These are phyloP conservation scores for Lophura nycthemera DNA, from an alignment of 2,113 vertebrate species.

Conservation along the genomic window DNA sequence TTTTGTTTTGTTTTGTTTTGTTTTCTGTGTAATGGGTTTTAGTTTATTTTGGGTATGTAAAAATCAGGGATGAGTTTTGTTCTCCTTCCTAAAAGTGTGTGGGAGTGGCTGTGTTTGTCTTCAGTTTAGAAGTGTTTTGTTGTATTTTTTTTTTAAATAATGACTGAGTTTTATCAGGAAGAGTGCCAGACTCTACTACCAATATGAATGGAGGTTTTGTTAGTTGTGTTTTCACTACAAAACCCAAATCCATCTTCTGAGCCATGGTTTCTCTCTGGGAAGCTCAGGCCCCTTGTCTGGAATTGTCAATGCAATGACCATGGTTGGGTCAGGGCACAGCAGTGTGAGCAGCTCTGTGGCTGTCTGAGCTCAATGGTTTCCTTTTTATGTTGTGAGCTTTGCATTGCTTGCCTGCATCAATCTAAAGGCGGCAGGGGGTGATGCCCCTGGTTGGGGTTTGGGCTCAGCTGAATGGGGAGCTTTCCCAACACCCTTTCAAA, in stretches of 20 bases:
- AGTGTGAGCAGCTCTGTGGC: neutral
- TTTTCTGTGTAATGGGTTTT: neutral
- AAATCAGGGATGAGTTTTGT: neutral
- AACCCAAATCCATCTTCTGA: neutral
- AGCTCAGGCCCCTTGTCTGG: neutral
- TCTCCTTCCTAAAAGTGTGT: neutral
- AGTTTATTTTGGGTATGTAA: neutral
- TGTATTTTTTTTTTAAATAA: too few relatives aligned
- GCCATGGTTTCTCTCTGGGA: neutral
- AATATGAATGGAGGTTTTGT: neutral
- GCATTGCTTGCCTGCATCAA: neutral
- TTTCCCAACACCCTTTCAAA: neutral
- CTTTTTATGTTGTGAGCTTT: neutral
- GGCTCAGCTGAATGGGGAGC: too few relatives aligned
- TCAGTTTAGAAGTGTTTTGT: neutral
- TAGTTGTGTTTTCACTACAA: neutral
- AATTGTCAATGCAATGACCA: too few relatives aligned
- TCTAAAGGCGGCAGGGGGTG: neutral
- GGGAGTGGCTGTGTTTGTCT: neutral
- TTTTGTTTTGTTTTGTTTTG: neutral
- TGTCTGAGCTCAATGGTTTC: fast-evolving
- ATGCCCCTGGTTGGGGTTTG: neutral
- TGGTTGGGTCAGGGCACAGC: neutral
- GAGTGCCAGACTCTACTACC: neutral
- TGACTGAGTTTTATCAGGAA: neutral